A percentile compares a stretch with the other conserved stretches of the same genome.
Evolutionary conservation across 2,888 invertebrate genomes (phyloP).

Genomic region (Formica aserva): DNA sequence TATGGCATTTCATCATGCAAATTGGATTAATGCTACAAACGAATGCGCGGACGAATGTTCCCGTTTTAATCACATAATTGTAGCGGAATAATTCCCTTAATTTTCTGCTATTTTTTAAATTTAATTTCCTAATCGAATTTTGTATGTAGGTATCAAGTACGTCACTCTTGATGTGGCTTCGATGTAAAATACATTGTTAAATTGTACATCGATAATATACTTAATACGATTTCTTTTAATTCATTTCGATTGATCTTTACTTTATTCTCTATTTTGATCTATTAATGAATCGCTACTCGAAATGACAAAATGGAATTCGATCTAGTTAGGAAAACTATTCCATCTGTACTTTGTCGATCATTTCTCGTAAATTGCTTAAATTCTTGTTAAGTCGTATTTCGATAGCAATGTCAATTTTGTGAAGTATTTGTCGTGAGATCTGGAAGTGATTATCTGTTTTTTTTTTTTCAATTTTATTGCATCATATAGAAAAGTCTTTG

Average conservation of each 20-base stretch:
- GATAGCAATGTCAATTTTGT: slow-evolving; percentile 32
- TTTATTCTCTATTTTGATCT: background rate
- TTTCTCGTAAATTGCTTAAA: slow-evolving; percentile 30
- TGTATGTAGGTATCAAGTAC: background rate
- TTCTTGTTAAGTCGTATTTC: slow-evolving; percentile 9
- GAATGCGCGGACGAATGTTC: background rate
- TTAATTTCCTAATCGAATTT: background rate
- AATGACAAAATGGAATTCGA: slow-evolving; percentile 25
- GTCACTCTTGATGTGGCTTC: background rate
- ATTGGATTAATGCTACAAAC: slow-evolving; percentile 33
- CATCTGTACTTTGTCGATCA: background rate
- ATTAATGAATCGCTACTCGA: background rate
- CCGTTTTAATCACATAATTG: background rate
- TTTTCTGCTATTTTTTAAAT: background rate
- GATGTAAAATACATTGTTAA: background rate
- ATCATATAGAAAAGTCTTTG: slow-evolving; percentile 19
- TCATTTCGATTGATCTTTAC: background rate
- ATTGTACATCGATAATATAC: background rate
- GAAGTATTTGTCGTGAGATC: slow-evolving; percentile 24
- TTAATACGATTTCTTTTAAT: background rate
- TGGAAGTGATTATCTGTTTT: slow-evolving; percentile 4
- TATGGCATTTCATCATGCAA: slow-evolving; percentile 27
- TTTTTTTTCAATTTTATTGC: background rate
- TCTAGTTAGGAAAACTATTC: background rate
- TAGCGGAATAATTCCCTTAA: slow-evolving; percentile 14